Conservation (phyloP, 2,888 invertebrate genomes). For the Drosophila algonquin region DNA sequence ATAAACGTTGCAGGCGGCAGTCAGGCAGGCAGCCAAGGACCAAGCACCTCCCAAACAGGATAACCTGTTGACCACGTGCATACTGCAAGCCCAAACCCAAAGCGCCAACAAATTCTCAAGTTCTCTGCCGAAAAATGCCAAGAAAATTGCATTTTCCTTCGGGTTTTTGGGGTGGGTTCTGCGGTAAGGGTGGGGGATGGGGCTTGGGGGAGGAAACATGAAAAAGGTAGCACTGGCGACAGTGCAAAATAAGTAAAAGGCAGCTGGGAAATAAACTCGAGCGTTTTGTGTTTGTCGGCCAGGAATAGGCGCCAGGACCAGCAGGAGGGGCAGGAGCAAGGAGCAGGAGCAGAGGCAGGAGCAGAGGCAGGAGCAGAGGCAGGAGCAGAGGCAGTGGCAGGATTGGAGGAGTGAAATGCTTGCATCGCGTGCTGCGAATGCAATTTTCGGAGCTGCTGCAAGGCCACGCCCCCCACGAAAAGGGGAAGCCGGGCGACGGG, state of each 20-base stretch:
- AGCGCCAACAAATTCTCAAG: conserved; percentile 48
- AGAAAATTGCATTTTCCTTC: conserved; percentile 75
- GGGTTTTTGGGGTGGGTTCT: background rate
- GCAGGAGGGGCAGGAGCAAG: background rate
- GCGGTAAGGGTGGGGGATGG: background rate
- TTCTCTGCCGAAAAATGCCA: conserved; percentile 78
- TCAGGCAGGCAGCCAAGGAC: conserved; percentile 21
- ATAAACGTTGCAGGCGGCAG: conserved; percentile 68
- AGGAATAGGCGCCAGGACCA: conserved; percentile 17
- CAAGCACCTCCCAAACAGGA: conserved; percentile 59
- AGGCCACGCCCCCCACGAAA: conserved; percentile 27
- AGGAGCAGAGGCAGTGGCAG: background rate
- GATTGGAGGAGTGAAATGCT: conserved; percentile 58
- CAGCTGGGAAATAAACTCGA: conserved; percentile 73
- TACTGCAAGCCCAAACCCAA: conserved; percentile 56
- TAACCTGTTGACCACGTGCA: conserved; percentile 78
- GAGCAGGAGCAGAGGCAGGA: background rate
- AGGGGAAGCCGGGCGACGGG: conserved; percentile 39
- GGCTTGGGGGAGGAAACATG: conserved; percentile 54
- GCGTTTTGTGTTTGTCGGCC: conserved; percentile 62
- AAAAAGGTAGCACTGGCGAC: conserved; percentile 68
- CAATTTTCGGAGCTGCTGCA: conserved; percentile 62
- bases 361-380: background rate
- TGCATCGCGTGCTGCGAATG: conserved; percentile 78
- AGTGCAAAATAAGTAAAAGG: conserved; percentile 61